Evolutionary conservation across 2,113 vertebrate species (phyloP).

Genomic region (Podocnemis expansa): DNA sequence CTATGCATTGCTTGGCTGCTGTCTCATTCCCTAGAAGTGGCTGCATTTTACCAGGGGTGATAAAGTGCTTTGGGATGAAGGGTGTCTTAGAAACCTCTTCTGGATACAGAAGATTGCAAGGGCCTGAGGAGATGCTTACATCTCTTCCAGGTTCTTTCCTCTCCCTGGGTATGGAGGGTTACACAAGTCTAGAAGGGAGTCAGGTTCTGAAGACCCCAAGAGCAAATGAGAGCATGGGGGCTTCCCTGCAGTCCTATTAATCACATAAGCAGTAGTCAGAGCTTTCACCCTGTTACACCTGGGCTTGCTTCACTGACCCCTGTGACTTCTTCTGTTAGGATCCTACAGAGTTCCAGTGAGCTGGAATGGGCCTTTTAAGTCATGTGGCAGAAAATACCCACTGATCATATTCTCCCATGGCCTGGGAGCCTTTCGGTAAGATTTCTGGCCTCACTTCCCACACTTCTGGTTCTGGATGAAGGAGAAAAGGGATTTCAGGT

Average conservation of each 20-base stretch:
- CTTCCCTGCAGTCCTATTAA: background rate
- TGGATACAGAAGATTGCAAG: background rate
- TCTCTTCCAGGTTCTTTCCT: background rate
- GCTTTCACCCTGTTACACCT: background rate
- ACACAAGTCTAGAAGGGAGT: background rate
- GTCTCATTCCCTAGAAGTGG: background rate
- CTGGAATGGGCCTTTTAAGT: slow-evolving; percentile 77
- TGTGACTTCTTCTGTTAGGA: slow-evolving; percentile 37
- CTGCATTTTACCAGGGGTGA: background rate
- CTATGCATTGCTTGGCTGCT: background rate
- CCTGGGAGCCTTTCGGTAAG: slow-evolving; percentile 80
- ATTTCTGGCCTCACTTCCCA: background rate
- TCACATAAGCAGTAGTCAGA: background rate
- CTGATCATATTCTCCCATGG: slow-evolving; percentile 84
- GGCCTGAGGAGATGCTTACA: background rate
- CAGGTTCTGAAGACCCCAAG: background rate
- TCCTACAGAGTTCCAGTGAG: slow-evolving; percentile 72
- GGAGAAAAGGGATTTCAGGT: background rate
- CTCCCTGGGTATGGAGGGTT: background rate
- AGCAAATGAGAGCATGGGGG: background rate
- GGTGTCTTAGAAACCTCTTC: background rate
- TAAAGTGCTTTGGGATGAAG: background rate
- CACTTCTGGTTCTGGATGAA: background rate
- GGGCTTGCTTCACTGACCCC: background rate
- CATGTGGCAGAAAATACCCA: slow-evolving; percentile 67